These are phyloP conservation scores for Limonius californicus DNA, from an alignment of 1,140 invertebrate species.

Conservation along the genomic window DNA sequence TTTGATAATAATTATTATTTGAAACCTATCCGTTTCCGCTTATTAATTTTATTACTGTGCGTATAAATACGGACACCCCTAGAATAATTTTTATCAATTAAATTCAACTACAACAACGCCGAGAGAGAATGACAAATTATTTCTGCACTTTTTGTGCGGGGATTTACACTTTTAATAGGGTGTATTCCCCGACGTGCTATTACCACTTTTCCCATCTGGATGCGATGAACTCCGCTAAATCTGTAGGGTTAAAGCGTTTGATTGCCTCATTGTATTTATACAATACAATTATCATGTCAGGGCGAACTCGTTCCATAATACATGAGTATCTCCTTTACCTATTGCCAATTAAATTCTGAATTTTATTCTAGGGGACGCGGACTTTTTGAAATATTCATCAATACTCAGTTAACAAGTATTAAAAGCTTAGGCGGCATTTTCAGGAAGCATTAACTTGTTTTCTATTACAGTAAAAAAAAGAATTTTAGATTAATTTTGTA, in stretches of 20 bases:
- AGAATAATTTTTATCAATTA: conserved; percentile 11
- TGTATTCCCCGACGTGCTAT: conserved; percentile 19
- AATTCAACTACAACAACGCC: background rate
- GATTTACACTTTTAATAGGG: conserved; percentile 18
- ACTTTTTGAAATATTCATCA: no score
- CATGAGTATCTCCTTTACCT: no score
- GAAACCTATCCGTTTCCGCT: no score
- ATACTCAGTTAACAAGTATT: no score
- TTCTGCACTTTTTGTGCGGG: conserved; percentile 4
- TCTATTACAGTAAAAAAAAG: no score
- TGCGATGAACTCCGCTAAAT: conserved; percentile 18
- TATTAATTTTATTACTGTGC: no score
- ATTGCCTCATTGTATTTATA: conserved; percentile 6
- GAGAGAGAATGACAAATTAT: background rate
- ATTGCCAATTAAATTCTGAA: background rate
- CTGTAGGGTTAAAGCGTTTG: conserved; percentile 18
- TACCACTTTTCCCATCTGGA: conserved; percentile 10
- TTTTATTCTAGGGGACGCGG: no score
- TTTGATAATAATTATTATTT: no score
- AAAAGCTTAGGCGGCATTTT: no score
- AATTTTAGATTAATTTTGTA: no score
- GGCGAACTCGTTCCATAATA: background rate
- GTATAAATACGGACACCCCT: no score
- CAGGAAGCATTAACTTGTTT: no score
- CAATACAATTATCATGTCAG: conserved; percentile 4